Evolutionary conservation across 2,888 invertebrate genomes (phyloP).

Genomic region (Tiliacea citrago): DNA sequence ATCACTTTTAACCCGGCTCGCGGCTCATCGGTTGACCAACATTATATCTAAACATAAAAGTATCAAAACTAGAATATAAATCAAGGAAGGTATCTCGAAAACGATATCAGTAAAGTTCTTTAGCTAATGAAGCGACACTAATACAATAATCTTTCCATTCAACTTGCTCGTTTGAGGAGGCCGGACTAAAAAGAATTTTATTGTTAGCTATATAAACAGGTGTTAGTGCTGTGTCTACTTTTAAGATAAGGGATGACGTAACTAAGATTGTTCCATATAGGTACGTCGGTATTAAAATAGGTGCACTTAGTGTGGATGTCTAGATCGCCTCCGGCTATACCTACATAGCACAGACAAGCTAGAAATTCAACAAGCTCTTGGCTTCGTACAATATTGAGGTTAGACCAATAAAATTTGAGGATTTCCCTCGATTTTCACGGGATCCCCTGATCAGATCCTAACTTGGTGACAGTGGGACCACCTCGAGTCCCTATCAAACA

Average conservation of each 20-base stretch:
- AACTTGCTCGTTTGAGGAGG: conserved; percentile 38
- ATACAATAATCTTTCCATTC: conserved; percentile 61
- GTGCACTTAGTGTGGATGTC: conserved; percentile 2
- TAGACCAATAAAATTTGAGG: too few species aligned
- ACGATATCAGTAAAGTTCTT: conserved; percentile 37
- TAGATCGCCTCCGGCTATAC: background rate
- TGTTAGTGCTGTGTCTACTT: conserved; percentile 1
- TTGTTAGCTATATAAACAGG: too few species aligned
- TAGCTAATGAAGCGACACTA: conserved; percentile 55
- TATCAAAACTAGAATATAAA: background rate
- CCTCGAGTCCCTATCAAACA: too few species aligned
- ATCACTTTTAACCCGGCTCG: too few species aligned
- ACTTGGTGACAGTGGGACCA: too few species aligned
- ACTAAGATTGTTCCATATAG: background rate
- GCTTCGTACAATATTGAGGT: background rate
- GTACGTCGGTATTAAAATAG: background rate
- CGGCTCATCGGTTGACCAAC: too few species aligned
- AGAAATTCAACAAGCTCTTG: conserved; percentile 1
- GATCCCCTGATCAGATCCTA: too few species aligned
- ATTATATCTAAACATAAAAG: too few species aligned
- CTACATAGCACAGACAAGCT: background rate
- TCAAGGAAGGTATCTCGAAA: conserved; percentile 19
- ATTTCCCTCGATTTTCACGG: too few species aligned
- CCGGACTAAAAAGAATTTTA: conserved; percentile 19
- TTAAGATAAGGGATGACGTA: conserved; percentile 16